Percentiles rank a stretch among this genome's conserved stretches.
phyloP scores from a whole-genome alignment of 1,140 invertebrate species.

The Apis cerana region DNA sequence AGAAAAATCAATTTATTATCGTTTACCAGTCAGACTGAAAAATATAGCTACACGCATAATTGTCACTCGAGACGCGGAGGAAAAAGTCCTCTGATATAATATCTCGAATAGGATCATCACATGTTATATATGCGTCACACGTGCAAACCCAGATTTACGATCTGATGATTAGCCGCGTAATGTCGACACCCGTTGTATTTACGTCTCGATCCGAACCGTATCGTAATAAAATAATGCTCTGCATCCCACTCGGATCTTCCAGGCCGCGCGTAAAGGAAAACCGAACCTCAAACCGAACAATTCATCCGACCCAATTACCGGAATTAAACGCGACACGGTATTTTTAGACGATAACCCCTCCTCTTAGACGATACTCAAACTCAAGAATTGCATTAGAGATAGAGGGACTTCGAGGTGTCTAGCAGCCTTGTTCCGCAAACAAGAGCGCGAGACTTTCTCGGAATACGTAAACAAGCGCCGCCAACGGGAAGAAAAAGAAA shows the following conservation, averaged over 20 bases:
- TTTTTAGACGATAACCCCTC: conserved; percentile 16
- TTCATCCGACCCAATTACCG: conserved; percentile 40
- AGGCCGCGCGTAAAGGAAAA: background rate
- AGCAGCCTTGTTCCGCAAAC: background rate
- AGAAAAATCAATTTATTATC: too few relatives aligned
- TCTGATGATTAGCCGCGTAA: background rate
- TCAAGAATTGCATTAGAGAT: background rate
- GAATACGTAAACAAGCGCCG: background rate
- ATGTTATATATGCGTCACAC: background rate
- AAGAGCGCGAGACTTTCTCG: background rate
- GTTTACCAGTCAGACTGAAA: too few relatives aligned
- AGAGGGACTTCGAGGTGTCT: conserved; percentile 1
- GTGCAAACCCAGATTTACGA: conserved; percentile 20
- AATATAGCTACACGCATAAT: background rate
- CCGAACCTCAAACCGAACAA: background rate
- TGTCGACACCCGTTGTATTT: background rate
- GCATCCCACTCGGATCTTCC: background rate
- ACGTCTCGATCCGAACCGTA: background rate
- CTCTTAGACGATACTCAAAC: background rate
- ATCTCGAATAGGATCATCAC: background rate
- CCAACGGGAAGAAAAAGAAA: too few relatives aligned
- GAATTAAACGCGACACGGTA: conserved; percentile 26
- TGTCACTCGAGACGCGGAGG: background rate
- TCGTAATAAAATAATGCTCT: conserved; percentile 37
- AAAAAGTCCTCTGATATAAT: background rate